Evolutionary conservation across 2,888 invertebrate genomes (phyloP), one percentile per base, ranked within the genome.

Genomic region (Trachelus iudaicus): DNA sequence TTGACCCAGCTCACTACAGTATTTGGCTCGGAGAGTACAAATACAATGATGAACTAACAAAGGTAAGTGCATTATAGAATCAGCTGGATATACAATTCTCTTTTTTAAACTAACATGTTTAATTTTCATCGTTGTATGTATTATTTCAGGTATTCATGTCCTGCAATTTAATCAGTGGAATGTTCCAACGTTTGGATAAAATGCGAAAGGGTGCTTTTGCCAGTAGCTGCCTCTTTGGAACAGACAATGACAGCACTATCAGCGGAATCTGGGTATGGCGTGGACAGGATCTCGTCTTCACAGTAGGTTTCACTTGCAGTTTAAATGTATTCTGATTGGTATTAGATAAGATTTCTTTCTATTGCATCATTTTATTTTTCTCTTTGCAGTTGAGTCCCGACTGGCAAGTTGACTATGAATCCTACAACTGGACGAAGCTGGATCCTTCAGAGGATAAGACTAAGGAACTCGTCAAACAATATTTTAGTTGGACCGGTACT

Each of bases 251-350:
- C 93, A 98, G 96, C 91, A 94, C 95, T 88, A 99, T 99, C 92
- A 97, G 98, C 73, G 99, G 99, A 81, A 93, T 99, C 89, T 99
- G 99, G 99, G 95, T 99, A 85, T 99, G 99, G 99, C 96, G 97
- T 91, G 99, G 99, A 31, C 97, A 97, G 76, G 96, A 97, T 34
- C 95, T 99, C 78, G 99, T 96, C 85, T 99, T 99, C 89, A 90
- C 93, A 83, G 95, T 96, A 90, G 88, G 92, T 88, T 69, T 69
- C 68, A 15, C 13, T 71, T 56, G 9, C 1, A 56, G 9, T 56
- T 56, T 23, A 56, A 23, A 56, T 56, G 9, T 9, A 56, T 56
- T 9, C 23, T 56, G 23, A 56, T 56, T 23, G 23, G 56, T 71
- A 71, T 11, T 71, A 30, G 31, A 71, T 31, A 71, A 31, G 15